phyloP scores from a whole-genome alignment of 2,888 invertebrate genomes.

The Neocrepidodera transversa region DNA sequence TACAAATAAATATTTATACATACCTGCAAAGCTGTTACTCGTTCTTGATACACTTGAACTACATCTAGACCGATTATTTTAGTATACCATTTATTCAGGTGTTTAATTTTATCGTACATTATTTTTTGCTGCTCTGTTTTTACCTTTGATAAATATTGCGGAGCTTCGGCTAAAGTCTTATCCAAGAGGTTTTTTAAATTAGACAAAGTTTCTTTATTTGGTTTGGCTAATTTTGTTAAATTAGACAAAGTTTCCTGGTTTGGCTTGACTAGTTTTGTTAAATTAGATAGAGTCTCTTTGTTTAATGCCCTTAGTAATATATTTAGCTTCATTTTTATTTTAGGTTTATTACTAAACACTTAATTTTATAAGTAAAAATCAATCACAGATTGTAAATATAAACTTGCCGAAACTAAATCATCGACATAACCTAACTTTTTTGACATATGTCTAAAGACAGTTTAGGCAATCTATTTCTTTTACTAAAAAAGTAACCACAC shows the following conservation, averaged over 20 bases:
- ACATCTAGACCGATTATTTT: conserved; percentile 80
- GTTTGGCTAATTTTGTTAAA: conserved; percentile 42
- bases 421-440: no score
- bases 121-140: conserved; percentile 49
- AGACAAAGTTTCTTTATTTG: conserved; percentile 34
- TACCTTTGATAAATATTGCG: conserved; percentile 44
- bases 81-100: conserved; percentile 70
- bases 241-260: conserved; percentile 33
- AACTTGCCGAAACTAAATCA: no score
- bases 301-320: conserved; percentile 30
- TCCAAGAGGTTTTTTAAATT: conserved; percentile 42
- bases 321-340: conserved; percentile 35
- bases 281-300: conserved; percentile 34
- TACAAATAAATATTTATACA: conserved; percentile 15
- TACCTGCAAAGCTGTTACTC: conserved; percentile 74
- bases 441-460: no score
- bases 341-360: no score
- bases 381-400: no score
- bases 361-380: no score
- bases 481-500: no score
- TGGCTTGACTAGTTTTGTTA: no score
- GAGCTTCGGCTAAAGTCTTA: conserved; percentile 42
- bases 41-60: conserved; percentile 76
- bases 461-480: no score
- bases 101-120: conserved; percentile 59